Evolutionary conservation across 2,797 vertebrate genomes (phyloP), one percentile per base, ranked within the genome.

Genomic region (Tachyglossus aculeatus): DNA sequence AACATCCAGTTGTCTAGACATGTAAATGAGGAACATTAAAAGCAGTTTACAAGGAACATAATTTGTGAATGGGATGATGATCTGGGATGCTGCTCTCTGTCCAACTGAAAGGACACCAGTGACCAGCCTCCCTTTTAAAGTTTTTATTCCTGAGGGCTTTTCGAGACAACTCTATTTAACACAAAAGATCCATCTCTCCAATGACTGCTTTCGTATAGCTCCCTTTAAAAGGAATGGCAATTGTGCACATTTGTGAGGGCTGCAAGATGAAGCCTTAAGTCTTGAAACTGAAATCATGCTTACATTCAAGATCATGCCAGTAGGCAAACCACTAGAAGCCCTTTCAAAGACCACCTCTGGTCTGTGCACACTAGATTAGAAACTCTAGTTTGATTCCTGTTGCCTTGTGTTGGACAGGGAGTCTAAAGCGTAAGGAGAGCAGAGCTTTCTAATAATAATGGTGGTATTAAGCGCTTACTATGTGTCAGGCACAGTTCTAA

Each of bases 361-460:
- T 24, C 31, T 61, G 19, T 78, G 43, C 47, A 40, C 21, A 65
- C 19, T 31, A 86, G 75, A 77, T 55, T 56, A 19, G 62, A 57
- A 79, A 69, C 68, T 79, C 54, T 71, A 67, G 51, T 68, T 84
- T 50, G 60, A 69, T 36, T 58, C 55, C 72, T 75, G 59, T 13
- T 66, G 33, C 9, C 0, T 0, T 2, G 1, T 67, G 3, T 0
- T 66, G 52, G 25, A 27, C 75, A 66, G 71, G 44, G 73, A 71
- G 25, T 55, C 18, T 58, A 24, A 27, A 55, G 16, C 2, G 8
- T 61, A 74, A 47, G 3, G 21, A 54, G 33, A 51, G 25, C 24
- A 36, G 64, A 44, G 14, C 56, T 77, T 68, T 77, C 66, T n/a
- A n/a, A n/a, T n/a, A n/a, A n/a, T n/a, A n/a, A n/a, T n/a, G n/a